phyloP scores from a whole-genome alignment of 2,888 invertebrate genomes.

The Camptogramma bilineatum region DNA sequence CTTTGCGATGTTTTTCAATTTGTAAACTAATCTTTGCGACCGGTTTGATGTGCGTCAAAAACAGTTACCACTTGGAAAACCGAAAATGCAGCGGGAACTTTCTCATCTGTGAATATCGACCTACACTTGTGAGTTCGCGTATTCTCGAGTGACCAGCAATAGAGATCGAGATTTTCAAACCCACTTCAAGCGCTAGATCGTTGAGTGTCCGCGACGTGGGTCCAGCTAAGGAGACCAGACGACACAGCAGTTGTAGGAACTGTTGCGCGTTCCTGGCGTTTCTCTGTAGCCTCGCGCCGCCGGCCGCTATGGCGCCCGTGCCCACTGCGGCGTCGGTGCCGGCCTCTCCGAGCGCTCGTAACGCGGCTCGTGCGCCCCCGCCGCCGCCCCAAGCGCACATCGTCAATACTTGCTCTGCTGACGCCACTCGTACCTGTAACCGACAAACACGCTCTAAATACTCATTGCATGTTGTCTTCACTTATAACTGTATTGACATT shows the following conservation, averaged over 20 bases:
- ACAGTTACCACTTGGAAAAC: too few relatives aligned
- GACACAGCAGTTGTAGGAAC: slow-evolving; percentile 90
- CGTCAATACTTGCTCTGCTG: slow-evolving; percentile 93
- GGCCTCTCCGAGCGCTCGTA: slow-evolving; percentile 67
- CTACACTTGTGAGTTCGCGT: too few relatives aligned
- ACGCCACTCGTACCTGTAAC: slow-evolving; percentile 88
- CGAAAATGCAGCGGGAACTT: too few relatives aligned
- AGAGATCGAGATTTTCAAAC: background rate
- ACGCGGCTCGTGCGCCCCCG: slow-evolving; percentile 71
- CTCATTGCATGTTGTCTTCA: too few relatives aligned
- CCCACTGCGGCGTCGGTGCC: slow-evolving; percentile 86
- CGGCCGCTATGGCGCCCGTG: slow-evolving; percentile 62
- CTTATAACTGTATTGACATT: too few relatives aligned
- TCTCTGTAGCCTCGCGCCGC: slow-evolving; percentile 65
- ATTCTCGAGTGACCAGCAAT: too few relatives aligned
- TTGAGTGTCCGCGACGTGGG: slow-evolving; percentile 89
- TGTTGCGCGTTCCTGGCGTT: slow-evolving; percentile 91
- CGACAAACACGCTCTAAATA: background rate
- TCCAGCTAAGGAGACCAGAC: slow-evolving; percentile 89
- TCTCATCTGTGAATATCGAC: too few relatives aligned
- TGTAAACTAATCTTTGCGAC: too few relatives aligned
- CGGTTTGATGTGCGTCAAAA: too few relatives aligned
- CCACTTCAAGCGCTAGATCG: slow-evolving; percentile 71
- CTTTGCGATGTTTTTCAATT: too few relatives aligned
- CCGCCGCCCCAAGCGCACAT: slow-evolving; percentile 93